Percentiles rank a stretch among this genome's conserved stretches.
phyloP scores from a whole-genome alignment of 2,113 vertebrate genomes.

The Salvator merianae region DNA sequence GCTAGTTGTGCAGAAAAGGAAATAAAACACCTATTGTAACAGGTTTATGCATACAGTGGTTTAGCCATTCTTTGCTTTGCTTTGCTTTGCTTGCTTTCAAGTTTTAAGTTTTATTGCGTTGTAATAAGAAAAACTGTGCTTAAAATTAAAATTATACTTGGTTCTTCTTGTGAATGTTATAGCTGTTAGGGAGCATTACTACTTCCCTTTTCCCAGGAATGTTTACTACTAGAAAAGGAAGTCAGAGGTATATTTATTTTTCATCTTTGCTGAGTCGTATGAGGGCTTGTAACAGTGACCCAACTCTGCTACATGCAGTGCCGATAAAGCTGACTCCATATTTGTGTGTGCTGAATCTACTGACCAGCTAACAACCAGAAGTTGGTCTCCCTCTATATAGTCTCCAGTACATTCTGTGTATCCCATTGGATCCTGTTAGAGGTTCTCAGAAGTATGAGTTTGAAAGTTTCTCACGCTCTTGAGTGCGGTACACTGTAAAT shows the following conservation, averaged over 20 bases:
- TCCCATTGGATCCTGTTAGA: too few species aligned
- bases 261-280: background rate
- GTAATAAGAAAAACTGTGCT: background rate
- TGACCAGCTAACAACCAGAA: background rate
- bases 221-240: background rate
- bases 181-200: background rate
- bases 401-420: too few species aligned
- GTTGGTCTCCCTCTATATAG: background rate
- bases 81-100: slow-evolving; percentile 3
- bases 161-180: background rate
- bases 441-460: background rate
- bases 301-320: background rate
- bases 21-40: slow-evolving; percentile 23
- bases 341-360: background rate
- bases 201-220: slow-evolving; percentile 26
- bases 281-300: too few species aligned
- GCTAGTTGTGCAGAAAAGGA: background rate
- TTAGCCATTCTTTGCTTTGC: background rate
- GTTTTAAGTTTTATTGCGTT: too few species aligned
- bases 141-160: background rate
- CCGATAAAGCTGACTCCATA: background rate
- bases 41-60: background rate
- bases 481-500: too few species aligned
- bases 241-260: background rate
- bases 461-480: background rate